Percentiles rank a stretch among this genome's conserved stretches.
phyloP scores from a whole-genome alignment of 2,888 invertebrate species.

The Lepidochitona cinerea region DNA sequence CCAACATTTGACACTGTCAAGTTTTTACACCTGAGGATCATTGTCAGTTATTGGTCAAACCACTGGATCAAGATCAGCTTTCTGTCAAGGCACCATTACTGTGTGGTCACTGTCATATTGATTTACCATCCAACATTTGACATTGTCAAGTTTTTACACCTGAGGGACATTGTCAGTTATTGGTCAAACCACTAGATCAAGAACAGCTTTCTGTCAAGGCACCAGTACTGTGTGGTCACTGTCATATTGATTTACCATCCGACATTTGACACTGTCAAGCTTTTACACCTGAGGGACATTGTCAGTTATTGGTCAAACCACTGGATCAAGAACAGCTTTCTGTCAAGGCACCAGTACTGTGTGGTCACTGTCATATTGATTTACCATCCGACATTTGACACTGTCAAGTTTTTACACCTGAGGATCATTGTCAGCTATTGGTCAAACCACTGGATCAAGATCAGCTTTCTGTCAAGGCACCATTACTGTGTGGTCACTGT shows the following conservation, averaged over 20 bases:
- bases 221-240: no score
- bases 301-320: constrained; percentile 6
- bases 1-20: no score
- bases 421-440: constrained; percentile 18
- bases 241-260: no score
- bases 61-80: neutral
- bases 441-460: constrained; percentile 2
- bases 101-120: constrained; percentile 21
- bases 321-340: neutral
- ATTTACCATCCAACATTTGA: no score
- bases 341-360: neutral
- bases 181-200: no score
- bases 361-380: neutral
- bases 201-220: no score
- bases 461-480: neutral
- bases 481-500: neutral
- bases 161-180: no score
- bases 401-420: constrained; percentile 24
- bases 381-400: constrained; percentile 5
- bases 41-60: no score
- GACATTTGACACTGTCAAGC: no score
- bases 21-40: no score
- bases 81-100: neutral
- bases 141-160: no score
- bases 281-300: constrained; percentile 15